Base-by-base conservation (phyloP, 2,888 invertebrate genomes). In the Mimumesa dahlbomi region DNA sequence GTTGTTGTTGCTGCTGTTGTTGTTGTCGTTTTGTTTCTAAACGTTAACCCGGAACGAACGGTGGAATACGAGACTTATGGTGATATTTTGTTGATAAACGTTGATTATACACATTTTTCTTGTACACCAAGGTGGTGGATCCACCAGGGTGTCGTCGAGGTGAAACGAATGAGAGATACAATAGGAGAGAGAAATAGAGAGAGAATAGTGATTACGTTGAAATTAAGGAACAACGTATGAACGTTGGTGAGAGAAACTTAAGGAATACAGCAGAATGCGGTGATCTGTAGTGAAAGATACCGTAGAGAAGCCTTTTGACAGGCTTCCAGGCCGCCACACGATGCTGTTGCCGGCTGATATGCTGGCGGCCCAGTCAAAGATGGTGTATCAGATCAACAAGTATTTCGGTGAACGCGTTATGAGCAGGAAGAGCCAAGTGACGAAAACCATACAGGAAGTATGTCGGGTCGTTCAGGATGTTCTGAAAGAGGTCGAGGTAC, bases 371-470 rank as follows among this genome's bases (percentile, higher is more conserved):
- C 97, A 97, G 91, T 96, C 96, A 84, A 97, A 97, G 90, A 95
- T 97, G 92, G 94, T 97, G 87, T 98, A 97, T 91, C 98, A 98
- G 90, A 94, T 98, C 92, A 97, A 97, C 91, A 96, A 96, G 90
- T 98, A 95, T 90, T 97, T 96, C 91, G 95, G 95, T 81, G 97
- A 98, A 87, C 93, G 97, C 69, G 98, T 98, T 74, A 95, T 96
- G 90, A 92, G 94, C 81, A 92, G 98, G 57, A 96, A 96, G 91
- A 93, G 94, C 78, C 95, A 95, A 83, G 95, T 97, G 82, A 94
- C 95, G 74, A 96, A 97, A 85, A 95, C 96, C 6, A 95, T 97
- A 48, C 94, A 96, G 73, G 96, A 97, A 88, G 95, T 97, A 73
- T 96, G 96, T 88, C 93, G 97, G 85, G 96, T 97, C 73, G 96